phyloP scores from a whole-genome alignment of 1,140 invertebrate species.

The Octopus bimaculoides region DNA sequence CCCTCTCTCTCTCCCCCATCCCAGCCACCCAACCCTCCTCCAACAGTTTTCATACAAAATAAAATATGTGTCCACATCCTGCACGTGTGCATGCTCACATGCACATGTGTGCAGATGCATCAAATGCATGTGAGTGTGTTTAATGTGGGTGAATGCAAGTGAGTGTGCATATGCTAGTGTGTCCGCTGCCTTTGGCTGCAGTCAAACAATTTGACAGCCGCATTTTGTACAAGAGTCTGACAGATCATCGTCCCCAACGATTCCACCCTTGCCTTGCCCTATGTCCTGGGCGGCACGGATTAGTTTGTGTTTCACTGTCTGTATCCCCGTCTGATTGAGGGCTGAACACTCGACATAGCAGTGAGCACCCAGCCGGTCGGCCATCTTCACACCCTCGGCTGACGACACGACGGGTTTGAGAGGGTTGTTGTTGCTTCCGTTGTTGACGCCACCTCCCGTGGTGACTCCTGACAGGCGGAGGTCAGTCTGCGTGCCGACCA shows the following conservation, averaged over 20 bases:
- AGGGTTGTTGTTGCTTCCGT: conserved; percentile 71
- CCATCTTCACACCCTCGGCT: conserved; percentile 72
- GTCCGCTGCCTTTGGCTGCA: neutral
- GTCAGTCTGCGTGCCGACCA: conserved; percentile 64
- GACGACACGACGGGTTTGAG: conserved; percentile 62
- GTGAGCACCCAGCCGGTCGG: conserved; percentile 69
- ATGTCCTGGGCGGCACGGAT: conserved; percentile 71
- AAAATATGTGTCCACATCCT: no score
- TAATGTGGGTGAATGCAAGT: no score
- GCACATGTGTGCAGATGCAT: no score
- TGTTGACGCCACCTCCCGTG: conserved; percentile 57
- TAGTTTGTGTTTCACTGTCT: conserved; percentile 70
- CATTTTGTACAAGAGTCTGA: neutral
- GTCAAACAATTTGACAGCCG: conserved; percentile 4
- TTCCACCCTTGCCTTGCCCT: neutral
- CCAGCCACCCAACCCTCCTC: no score
- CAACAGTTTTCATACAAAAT: no score
- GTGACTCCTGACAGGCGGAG: conserved; percentile 49
- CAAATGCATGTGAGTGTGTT: no score
- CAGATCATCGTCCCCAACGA: neutral
- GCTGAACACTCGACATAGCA: conserved; percentile 88
- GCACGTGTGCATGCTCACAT: no score
- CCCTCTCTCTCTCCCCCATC: no score
- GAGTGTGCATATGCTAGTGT: no score
- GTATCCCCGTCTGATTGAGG: conserved; percentile 81